A percentile compares a stretch with the other conserved stretches of the same genome.
Conservation (phyloP, 2,113 vertebrate genomes). For the Poeciliopsis occidentalis region DNA sequence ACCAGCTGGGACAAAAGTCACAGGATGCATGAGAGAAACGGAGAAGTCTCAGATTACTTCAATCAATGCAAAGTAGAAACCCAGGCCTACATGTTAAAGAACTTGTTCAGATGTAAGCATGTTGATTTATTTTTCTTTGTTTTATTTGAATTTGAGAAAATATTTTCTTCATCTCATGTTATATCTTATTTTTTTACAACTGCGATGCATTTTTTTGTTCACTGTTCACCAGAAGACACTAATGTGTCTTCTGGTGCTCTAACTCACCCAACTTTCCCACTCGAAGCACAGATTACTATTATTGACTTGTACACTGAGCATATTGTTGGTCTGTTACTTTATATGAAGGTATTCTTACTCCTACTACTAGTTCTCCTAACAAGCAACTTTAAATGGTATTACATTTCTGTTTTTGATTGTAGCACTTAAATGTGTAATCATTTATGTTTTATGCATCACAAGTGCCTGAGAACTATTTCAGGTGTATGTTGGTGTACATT, state of each 20-base stretch:
- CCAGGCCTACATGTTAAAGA: constrained; percentile 29
- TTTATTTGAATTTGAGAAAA: constrained; percentile 10
- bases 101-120: constrained; percentile 33
- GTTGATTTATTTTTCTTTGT: background rate
- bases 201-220: background rate
- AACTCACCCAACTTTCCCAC: background rate
- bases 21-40: constrained; percentile 46
- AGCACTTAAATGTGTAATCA: constrained; percentile 68
- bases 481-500: constrained; percentile 59
- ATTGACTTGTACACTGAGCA: constrained; percentile 28
- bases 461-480: constrained; percentile 73
- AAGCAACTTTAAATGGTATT: constrained; percentile 46
- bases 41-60: constrained; percentile 48
- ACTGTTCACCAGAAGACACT: constrained; percentile 40
- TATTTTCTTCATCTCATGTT: background rate
- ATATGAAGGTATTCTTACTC: constrained; percentile 76
- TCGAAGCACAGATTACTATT: constrained; percentile 22
- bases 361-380: constrained; percentile 13
- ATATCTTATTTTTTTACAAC: background rate
- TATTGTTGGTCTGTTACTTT: constrained; percentile 51
- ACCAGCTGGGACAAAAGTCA: constrained; percentile 54
- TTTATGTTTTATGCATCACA: constrained; percentile 66
- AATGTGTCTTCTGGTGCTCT: background rate
- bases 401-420: constrained; percentile 51
- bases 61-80: constrained; percentile 33